Evolutionary conservation across 2,888 invertebrate species (phyloP), one percentile per base, ranked within the genome.

Genomic region (Macrophya alboannulata): DNA sequence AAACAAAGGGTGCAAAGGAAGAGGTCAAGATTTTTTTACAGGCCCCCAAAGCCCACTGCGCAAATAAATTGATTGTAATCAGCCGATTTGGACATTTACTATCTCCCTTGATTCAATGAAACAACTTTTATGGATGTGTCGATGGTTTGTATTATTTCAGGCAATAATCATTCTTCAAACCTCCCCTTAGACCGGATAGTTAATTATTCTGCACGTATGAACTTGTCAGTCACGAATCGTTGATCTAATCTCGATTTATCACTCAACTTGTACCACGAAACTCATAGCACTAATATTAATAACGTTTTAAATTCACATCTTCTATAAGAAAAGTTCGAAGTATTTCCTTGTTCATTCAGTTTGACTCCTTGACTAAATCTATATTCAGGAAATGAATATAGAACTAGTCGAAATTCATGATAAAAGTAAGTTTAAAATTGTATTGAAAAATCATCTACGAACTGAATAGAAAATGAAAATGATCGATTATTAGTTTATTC

Each of bases 1-100:
- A 62, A 31, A 25, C 25, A 10, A 62, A 31, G 25, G 3, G 25
- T 62, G 62, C 62, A 51, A n/a, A 37, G 31, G 12, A 17, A n/a
- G 37, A n/a, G n/a, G 0, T n/a, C 55, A n/a, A 55, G 55, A 31
- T 40, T 55, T 77, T 12, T 74, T 9, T 15, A 74, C 12, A 48
- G 2, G 0, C 72, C 40, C 8, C 21, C 10, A 12, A 55, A 17
- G 55, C 37, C 25, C 62, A 43, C 43, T 62, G 62, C 40, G 55
- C 77, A 81, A 45, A 81, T 81, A 81, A 62, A 43, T 81, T 81
- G 43, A 81, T 81, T 81, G 62, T 62, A 81, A 62, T 62, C 62
- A 10, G 83, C 9, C 48, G 31, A 37, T 68, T 62, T 21, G n/a
- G 9, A 68, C 25, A 17, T 83, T 83, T 83, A 83, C 48, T 83